phyloP scores from a whole-genome alignment of 2,797 vertebrate species.

The Spinus olivaceus region DNA sequence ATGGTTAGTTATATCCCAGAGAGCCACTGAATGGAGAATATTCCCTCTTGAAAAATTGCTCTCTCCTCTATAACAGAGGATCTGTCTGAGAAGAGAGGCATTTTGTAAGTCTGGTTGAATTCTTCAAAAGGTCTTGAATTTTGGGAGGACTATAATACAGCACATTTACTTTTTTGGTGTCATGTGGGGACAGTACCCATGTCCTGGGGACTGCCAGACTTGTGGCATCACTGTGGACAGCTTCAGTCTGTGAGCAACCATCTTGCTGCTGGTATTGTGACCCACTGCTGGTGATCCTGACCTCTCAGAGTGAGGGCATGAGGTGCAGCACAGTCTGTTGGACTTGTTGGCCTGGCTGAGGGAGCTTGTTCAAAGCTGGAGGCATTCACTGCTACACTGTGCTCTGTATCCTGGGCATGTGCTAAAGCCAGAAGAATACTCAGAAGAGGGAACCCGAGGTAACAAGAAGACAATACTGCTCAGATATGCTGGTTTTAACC shows the following conservation, averaged over 20 bases:
- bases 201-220: neutral
- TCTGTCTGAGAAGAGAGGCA: neutral
- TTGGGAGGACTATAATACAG: neutral
- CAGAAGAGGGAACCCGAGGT: neutral
- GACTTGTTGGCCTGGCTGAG: neutral
- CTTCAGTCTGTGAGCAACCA: neutral
- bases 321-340: neutral
- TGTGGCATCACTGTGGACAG: accelerated
- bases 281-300: neutral
- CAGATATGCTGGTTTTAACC: neutral
- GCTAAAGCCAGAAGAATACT: neutral
- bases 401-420: neutral
- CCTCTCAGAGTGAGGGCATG: neutral
- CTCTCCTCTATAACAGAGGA: neutral
- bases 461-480: neutral
- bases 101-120: neutral
- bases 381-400: accelerated
- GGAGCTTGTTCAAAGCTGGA: neutral
- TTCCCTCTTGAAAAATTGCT: neutral
- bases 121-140: neutral
- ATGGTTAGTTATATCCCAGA: neutral
- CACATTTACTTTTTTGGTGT: neutral
- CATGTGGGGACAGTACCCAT: neutral
- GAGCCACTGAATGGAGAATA: neutral
- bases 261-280: neutral